Percentiles rank a stretch among this genome's conserved stretches.
These are phyloP conservation scores for Dryobotodes eremita DNA, from an alignment of 2,888 invertebrate species.

Conservation along the genomic window DNA sequence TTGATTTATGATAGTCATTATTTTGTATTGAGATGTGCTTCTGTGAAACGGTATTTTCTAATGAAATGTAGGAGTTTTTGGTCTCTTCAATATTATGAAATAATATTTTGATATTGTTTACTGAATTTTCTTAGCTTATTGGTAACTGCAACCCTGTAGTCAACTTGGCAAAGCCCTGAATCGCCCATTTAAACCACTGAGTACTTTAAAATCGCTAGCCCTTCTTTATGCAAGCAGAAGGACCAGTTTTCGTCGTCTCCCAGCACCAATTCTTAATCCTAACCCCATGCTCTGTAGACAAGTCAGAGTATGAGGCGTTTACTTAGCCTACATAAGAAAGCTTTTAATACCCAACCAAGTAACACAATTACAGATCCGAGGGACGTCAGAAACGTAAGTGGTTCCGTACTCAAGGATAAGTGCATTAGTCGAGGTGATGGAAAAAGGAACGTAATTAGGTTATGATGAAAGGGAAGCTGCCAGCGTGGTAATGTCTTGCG, in stretches of 20 bases:
- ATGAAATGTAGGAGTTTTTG: conserved; percentile 1
- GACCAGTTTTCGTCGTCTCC: neutral
- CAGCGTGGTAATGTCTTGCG: conserved; percentile 22
- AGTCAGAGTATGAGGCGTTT: conserved; percentile 31
- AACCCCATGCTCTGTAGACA: neutral
- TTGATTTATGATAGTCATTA: conserved; percentile 52
- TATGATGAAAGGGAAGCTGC: conserved; percentile 47
- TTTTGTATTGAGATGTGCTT: conserved; percentile 15
- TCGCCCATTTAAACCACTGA: neutral
- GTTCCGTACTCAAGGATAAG: conserved; percentile 60
- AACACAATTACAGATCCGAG: conserved; percentile 70
- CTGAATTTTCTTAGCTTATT: neutral
- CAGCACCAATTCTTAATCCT: conserved; percentile 12
- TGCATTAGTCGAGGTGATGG: conserved; percentile 63
- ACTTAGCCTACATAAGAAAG: conserved; percentile 67
- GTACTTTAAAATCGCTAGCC: neutral
- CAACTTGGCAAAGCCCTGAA: neutral
- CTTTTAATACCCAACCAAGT: conserved; percentile 72
- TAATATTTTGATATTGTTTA: conserved; percentile 2
- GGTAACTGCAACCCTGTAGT: neutral
- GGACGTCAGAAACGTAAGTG: conserved; percentile 67
- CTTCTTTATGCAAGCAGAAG: neutral
- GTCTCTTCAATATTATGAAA: neutral
- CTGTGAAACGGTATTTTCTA: conserved; percentile 5
- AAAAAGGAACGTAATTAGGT: conserved; percentile 57